Evolutionary conservation across 53 echinoderm and acorn worm genomes (phyloP).

Genomic region (Stichopus horrens): DNA sequence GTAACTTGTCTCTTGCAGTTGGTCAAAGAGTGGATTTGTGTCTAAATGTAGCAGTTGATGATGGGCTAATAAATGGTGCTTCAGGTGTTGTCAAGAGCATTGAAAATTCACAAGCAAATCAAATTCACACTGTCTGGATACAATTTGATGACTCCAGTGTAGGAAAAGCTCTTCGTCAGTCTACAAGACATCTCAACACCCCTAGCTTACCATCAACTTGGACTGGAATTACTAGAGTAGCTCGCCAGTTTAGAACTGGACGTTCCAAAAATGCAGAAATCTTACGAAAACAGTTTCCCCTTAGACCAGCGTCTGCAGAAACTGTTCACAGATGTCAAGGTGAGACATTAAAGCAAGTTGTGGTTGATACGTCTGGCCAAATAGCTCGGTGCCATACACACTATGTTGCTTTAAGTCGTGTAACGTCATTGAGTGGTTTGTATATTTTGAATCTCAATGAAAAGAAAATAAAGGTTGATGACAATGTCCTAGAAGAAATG

Average conservation of each 20-base stretch:
- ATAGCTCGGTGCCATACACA: neutral
- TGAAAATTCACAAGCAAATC: neutral
- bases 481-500: conserved; percentile 45
- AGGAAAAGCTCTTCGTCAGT: neutral
- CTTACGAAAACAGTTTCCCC: conserved; percentile 11
- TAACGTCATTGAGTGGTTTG: conserved; percentile 24
- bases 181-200: neutral
- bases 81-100: conserved; percentile 37
- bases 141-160: conserved; percentile 39
- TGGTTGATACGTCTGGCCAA: neutral
- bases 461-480: conserved; percentile 35
- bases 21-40: conserved; percentile 28
- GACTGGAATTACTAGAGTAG: neutral
- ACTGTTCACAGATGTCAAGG: conserved; percentile 43
- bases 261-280: conserved; percentile 2
- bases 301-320: conserved; percentile 29
- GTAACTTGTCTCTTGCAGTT: conserved; percentile 3
- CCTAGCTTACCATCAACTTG: neutral
- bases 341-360: conserved; percentile 8
- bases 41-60: conserved; percentile 39
- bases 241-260: conserved; percentile 25
- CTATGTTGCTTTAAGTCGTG: conserved; percentile 52
- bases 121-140: conserved; percentile 51
- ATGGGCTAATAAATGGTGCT: conserved; percentile 51
- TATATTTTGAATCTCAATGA: conserved; percentile 13